A percentile compares a stretch with the other conserved stretches of the same genome.
Conservation (phyloP, 2,888 invertebrate species). For the Morinoia aosen region DNA sequence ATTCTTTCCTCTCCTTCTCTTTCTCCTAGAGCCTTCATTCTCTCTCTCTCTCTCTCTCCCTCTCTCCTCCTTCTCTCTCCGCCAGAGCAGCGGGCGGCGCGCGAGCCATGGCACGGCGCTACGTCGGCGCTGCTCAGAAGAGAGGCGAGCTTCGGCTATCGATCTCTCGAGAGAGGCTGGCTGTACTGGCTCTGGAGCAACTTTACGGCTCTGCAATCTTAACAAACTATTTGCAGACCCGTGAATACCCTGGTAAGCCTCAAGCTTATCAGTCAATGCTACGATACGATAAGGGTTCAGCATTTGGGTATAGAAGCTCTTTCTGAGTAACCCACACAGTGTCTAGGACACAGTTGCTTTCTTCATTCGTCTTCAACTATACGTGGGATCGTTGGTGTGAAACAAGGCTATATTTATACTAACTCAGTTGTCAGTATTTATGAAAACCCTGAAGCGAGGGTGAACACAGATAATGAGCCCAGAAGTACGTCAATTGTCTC, state of each 20-base stretch:
- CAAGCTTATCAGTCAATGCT: background rate
- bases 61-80: too few relatives aligned
- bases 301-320: background rate
- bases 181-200: background rate
- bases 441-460: background rate
- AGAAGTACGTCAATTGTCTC: background rate
- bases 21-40: too few relatives aligned
- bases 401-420: background rate
- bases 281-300: background rate
- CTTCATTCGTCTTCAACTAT: background rate
- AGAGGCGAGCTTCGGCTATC: background rate
- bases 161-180: background rate
- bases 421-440: background rate
- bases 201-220: conserved; percentile 3
- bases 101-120: too few relatives aligned
- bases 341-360: background rate
- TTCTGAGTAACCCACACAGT: background rate
- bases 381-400: background rate
- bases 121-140: background rate
- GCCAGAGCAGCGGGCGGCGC: too few relatives aligned
- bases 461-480: background rate
- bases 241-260: background rate
- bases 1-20: too few relatives aligned
- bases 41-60: too few relatives aligned
- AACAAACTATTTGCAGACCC: background rate